A percentile compares a stretch with the other conserved stretches of the same genome.
phyloP scores from a whole-genome alignment of 2,113 vertebrate species.

The Syrrhaptes paradoxus region DNA sequence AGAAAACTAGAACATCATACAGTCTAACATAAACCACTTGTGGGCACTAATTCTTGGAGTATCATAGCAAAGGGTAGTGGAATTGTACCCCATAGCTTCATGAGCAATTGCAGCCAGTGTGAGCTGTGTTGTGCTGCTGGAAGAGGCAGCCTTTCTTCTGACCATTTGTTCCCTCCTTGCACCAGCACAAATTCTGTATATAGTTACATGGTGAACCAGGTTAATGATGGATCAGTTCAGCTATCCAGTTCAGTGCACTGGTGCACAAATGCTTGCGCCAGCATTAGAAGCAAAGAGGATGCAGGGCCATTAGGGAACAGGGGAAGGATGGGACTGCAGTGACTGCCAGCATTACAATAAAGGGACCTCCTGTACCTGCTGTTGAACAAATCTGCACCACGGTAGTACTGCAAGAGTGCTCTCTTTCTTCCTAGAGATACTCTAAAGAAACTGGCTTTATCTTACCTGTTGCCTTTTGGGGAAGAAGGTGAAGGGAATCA shows the following conservation, averaged over 20 bases:
- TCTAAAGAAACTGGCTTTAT: neutral
- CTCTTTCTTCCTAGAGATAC: neutral
- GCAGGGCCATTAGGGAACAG: neutral
- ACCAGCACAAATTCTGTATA: slow-evolving; percentile 31
- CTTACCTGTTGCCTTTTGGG: neutral
- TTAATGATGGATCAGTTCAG: slow-evolving; percentile 57
- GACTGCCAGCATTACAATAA: neutral
- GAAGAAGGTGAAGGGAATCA: neutral
- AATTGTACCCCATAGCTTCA: neutral
- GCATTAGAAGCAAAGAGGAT: slow-evolving; percentile 3
- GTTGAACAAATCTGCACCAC: neutral
- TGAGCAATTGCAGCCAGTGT: neutral
- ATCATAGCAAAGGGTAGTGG: neutral
- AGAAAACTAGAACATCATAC: neutral
- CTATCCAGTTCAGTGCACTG: neutral
- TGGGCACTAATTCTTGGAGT: neutral
- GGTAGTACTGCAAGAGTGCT: neutral
- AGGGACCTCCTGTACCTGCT: neutral
- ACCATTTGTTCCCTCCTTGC: neutral
- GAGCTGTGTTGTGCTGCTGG: neutral
- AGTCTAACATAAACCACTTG: neutral
- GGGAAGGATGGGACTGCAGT: neutral
- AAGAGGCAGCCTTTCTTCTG: neutral
- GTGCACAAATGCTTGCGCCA: slow-evolving; percentile 3
- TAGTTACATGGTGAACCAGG: slow-evolving; percentile 11